phyloP scores from a whole-genome alignment of 1,140 invertebrate species.

The Coboldia fuscipes region DNA sequence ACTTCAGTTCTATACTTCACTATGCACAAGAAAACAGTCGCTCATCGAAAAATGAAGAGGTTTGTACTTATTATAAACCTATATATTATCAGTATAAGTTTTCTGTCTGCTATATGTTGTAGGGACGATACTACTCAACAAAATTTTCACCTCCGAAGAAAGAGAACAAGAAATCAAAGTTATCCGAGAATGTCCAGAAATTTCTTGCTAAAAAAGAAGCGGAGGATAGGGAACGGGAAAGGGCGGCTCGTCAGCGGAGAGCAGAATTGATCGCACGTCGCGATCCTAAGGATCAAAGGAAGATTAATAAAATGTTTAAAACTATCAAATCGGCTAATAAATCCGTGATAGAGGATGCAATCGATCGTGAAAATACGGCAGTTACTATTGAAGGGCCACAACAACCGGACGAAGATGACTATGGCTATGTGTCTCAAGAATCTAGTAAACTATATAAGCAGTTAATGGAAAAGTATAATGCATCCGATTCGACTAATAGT shows the following conservation, averaged over 20 bases:
- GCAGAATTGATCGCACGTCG: constrained; percentile 46
- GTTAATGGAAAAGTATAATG: constrained; percentile 63
- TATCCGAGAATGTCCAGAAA: constrained; percentile 59
- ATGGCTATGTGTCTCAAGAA: constrained; percentile 67
- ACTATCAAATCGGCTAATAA: constrained; percentile 76
- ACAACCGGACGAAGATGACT: constrained; percentile 79
- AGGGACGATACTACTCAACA: constrained; percentile 52
- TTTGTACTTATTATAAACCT: no score
- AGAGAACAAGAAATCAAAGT: constrained; percentile 35
- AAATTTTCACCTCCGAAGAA: constrained; percentile 67
- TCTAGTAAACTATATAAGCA: constrained; percentile 59
- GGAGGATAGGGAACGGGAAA: constrained; percentile 42
- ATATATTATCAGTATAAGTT: no score
- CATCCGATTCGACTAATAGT: no score
- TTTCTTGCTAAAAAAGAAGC: constrained; percentile 61
- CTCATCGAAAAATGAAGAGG: no score
- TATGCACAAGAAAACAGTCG: no score
- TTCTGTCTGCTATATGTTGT: no score
- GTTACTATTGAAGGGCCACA: constrained; percentile 44
- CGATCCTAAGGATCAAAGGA: constrained; percentile 44
- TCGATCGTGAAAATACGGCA: constrained; percentile 52
- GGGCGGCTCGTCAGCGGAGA: constrained; percentile 39
- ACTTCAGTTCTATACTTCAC: no score
- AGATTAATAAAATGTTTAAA: constrained; percentile 37
- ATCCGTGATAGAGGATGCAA: constrained; percentile 59